Conservation (phyloP, 1,140 invertebrate species). For the Lepidostoma basale region DNA sequence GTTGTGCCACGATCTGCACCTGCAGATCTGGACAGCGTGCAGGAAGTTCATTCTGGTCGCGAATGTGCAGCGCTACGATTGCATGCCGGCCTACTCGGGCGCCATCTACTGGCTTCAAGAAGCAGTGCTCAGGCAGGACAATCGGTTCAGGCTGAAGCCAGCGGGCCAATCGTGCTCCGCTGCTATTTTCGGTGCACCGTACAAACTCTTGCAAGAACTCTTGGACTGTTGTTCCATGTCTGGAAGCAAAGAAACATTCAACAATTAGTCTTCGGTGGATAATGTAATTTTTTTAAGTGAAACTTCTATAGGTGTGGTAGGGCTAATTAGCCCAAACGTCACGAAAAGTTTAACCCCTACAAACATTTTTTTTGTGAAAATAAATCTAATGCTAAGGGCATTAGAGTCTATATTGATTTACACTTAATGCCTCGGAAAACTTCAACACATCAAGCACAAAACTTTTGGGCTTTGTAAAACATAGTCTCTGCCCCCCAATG, state of each 20-base stretch:
- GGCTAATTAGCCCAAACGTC: too few relatives aligned
- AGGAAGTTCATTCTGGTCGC: conserved; percentile 91
- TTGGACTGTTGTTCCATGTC: conserved; percentile 89
- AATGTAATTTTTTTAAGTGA: too few relatives aligned
- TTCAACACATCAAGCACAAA: too few relatives aligned
- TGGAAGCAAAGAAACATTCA: conserved; percentile 54
- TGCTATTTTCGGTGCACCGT: conserved; percentile 80
- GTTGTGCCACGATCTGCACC: conserved; percentile 76
- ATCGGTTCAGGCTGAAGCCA: conserved; percentile 94
- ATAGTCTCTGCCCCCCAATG: too few relatives aligned
- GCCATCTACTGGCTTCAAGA: conserved; percentile 78
- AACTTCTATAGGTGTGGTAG: too few relatives aligned
- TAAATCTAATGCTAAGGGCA: too few relatives aligned
- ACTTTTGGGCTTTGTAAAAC: too few relatives aligned
- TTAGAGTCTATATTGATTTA: too few relatives aligned
- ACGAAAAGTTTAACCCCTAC: too few relatives aligned
- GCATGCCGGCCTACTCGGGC: conserved; percentile 83
- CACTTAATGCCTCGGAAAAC: too few relatives aligned
- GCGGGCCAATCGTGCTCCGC: conserved; percentile 88
- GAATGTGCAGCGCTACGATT: conserved; percentile 80
- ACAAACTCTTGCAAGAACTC: conserved; percentile 95
- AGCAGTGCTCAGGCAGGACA: conserved; percentile 86
- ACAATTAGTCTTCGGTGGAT: too few relatives aligned
- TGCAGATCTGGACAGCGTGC: conserved; percentile 85
- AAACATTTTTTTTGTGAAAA: too few relatives aligned